Evolutionary conservation across 2,888 invertebrate species (phyloP).

Genomic region (Kryphioiulus occultus): DNA sequence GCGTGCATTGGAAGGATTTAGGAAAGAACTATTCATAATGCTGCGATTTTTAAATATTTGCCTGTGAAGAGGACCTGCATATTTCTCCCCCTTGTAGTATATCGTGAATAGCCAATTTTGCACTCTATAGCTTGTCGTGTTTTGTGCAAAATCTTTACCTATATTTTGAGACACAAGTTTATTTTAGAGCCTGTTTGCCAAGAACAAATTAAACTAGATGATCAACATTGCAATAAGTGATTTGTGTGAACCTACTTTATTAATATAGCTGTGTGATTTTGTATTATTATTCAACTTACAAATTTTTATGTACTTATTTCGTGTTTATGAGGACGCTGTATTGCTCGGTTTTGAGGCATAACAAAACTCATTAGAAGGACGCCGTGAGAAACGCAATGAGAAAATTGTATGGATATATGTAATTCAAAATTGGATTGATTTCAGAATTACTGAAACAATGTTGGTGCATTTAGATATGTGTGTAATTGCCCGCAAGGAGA

Average conservation of each 20-base stretch:
- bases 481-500: too few relatives aligned
- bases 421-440: too few relatives aligned
- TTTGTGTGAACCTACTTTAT: slow-evolving; percentile 53
- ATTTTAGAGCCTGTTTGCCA: neutral
- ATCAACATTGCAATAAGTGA: neutral
- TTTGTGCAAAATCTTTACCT: neutral
- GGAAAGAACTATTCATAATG: neutral
- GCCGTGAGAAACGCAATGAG: too few relatives aligned
- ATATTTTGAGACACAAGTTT: neutral
- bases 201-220: neutral
- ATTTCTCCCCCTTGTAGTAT: neutral
- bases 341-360: too few relatives aligned
- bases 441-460: too few relatives aligned
- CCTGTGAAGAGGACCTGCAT: neutral
- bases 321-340: too few relatives aligned
- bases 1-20: neutral
- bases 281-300: too few relatives aligned
- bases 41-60: neutral
- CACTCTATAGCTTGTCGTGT: neutral
- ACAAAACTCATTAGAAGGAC: too few relatives aligned
- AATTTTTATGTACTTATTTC: too few relatives aligned
- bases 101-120: neutral
- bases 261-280: neutral
- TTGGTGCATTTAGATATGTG: too few relatives aligned
- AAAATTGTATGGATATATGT: too few relatives aligned